Conservation (phyloP, 2,888 invertebrate genomes). For the Pollenia griseotomentosa region DNA sequence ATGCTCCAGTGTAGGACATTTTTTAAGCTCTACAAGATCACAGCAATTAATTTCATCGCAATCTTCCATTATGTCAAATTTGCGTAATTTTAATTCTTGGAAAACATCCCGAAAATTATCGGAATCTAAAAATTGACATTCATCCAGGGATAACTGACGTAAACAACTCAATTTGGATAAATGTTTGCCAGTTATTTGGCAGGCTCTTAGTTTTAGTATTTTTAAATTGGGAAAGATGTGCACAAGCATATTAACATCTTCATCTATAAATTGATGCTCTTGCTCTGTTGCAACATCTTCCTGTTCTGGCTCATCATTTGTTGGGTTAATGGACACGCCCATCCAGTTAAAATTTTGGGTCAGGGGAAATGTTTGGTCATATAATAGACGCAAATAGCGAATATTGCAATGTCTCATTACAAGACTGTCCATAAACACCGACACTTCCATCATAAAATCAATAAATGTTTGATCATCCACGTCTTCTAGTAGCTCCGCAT, state of each 20-base stretch:
- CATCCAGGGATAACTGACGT: conserved; percentile 76
- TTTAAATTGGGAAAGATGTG: conserved; percentile 77
- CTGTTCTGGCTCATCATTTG: conserved; percentile 49
- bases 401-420: conserved; percentile 76
- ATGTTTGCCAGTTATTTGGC: conserved; percentile 78
- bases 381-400: conserved; percentile 75
- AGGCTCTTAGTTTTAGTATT: conserved; percentile 76
- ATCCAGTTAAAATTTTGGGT: conserved; percentile 76
- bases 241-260: conserved; percentile 77
- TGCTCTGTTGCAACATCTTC: conserved; percentile 24
- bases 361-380: conserved; percentile 65
- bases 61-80: conserved; percentile 80
- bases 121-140: conserved; percentile 79
- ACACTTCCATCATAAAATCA: conserved; percentile 75
- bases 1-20: conserved; percentile 79
- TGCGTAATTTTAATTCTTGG: conserved; percentile 76
- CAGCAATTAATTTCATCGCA: conserved; percentile 81
- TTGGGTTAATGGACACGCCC: conserved; percentile 38
- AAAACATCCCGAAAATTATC: conserved; percentile 78
- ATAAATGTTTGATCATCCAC: conserved; percentile 73
- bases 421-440: conserved; percentile 76
- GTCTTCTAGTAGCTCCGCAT: conserved; percentile 74
- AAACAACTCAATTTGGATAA: conserved; percentile 75
- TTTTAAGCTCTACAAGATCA: conserved; percentile 77
- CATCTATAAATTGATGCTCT: conserved; percentile 76